A percentile compares a stretch with the other conserved stretches of the same genome.
phyloP scores from a whole-genome alignment of 2,797 vertebrate species.

The Meda fulgida region DNA sequence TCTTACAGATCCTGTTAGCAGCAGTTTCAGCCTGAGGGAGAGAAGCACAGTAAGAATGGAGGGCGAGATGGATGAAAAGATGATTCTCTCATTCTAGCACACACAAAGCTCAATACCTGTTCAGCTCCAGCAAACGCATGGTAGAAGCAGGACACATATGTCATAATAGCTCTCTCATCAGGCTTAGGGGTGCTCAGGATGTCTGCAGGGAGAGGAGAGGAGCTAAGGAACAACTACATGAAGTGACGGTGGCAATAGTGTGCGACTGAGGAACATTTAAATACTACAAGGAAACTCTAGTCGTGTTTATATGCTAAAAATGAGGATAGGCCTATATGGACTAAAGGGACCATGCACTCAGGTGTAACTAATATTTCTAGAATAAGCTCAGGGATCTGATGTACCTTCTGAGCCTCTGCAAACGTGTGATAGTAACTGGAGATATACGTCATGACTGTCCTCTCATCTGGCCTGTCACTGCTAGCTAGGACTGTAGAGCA shows the following conservation, averaged over 20 bases:
- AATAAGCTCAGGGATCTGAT: conserved; percentile 20
- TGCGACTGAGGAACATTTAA: not conserved
- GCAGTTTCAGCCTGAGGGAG: conserved; percentile 92
- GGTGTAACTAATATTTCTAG: not conserved
- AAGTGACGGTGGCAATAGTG: not conserved
- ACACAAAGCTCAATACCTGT: conserved; percentile 82
- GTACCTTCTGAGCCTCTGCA: conserved; percentile 76
- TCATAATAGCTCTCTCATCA: conserved; percentile 99
- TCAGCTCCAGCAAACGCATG: conserved; percentile 99
- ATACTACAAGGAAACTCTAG: not conserved
- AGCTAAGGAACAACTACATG: conserved; percentile 28
- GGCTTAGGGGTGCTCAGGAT: conserved; percentile 99
- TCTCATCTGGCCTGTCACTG: conserved; percentile 73
- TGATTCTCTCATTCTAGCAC: not conserved
- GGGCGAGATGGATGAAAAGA: not conserved
- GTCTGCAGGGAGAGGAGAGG: conserved; percentile 79
- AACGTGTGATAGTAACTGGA: conserved; percentile 77
- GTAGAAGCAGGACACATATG: conserved; percentile 99
- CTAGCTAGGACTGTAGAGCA: conserved; percentile 72
- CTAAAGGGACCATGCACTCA: not conserved
- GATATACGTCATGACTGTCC: conserved; percentile 73
- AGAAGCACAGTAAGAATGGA: not conserved
- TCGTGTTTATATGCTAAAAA: not conserved
- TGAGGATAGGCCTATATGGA: not conserved
- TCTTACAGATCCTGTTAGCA: conserved; percentile 98